These are phyloP conservation scores for Cylas formicarius DNA, from an alignment of 1,140 invertebrate species.

Conservation along the genomic window DNA sequence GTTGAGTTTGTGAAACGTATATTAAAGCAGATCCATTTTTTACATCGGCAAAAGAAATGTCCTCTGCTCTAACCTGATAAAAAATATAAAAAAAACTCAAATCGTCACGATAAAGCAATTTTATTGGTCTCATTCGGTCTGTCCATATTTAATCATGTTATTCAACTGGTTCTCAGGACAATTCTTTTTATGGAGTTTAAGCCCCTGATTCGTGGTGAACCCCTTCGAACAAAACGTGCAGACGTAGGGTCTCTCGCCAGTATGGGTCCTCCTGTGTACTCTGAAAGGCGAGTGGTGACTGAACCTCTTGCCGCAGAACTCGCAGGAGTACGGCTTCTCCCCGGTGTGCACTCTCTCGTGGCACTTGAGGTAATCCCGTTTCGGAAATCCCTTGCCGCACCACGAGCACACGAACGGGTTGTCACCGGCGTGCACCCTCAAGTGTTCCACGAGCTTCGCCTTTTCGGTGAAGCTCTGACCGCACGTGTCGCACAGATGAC, in stretches of 20 bases:
- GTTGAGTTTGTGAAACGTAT: too few species aligned
- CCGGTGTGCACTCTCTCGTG: slow-evolving; percentile 58
- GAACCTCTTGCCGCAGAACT: slow-evolving; percentile 67
- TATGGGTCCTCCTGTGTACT: slow-evolving; percentile 52
- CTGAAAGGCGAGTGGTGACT: slow-evolving; percentile 62
- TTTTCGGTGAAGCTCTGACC: slow-evolving; percentile 60
- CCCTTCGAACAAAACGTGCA: slow-evolving; percentile 61
- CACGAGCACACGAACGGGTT: slow-evolving; percentile 58
- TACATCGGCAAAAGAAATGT: too few species aligned
- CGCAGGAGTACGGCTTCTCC: slow-evolving; percentile 58
- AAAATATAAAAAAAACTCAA: too few species aligned
- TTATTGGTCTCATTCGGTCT: too few species aligned
- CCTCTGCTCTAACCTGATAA: too few species aligned
- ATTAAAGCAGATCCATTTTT: too few species aligned
- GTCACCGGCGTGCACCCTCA: slow-evolving; percentile 66
- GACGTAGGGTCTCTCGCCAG: slow-evolving; percentile 66
- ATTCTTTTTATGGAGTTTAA: slow-evolving; percentile 16
- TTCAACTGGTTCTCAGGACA: slow-evolving; percentile 13
- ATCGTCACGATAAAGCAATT: too few species aligned
- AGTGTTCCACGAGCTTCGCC: slow-evolving; percentile 54
- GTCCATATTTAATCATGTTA: not conserved
- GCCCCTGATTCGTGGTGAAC: slow-evolving; percentile 39
- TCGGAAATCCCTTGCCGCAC: slow-evolving; percentile 40
- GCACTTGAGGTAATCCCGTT: slow-evolving; percentile 48
- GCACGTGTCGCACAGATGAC: slow-evolving; percentile 52